These are phyloP conservation scores for Mythimna impura DNA, from an alignment of 2,888 invertebrate genomes.

Conservation along the genomic window DNA sequence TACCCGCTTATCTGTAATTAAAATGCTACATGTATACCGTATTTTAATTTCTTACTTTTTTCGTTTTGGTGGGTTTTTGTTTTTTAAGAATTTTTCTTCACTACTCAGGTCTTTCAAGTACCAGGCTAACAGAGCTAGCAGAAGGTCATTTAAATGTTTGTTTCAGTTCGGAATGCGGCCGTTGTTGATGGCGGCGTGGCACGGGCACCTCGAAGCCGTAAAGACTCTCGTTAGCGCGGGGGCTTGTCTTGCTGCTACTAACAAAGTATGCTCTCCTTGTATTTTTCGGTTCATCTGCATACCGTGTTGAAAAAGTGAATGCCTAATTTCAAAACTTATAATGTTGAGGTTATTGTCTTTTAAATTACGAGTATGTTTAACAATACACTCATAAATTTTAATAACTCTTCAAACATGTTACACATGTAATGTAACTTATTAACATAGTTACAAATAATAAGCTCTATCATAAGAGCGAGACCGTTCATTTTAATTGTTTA, in stretches of 20 bases:
- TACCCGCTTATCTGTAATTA: background rate
- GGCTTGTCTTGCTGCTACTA: conserved; percentile 92
- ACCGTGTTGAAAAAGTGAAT: background rate
- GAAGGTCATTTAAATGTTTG: conserved; percentile 36
- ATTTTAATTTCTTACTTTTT: background rate
- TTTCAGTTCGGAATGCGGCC: conserved; percentile 93
- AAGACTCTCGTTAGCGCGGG: conserved; percentile 92
- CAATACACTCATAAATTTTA: background rate
- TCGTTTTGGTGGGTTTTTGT: background rate
- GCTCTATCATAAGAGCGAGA: background rate
- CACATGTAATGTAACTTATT: background rate
- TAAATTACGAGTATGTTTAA: background rate
- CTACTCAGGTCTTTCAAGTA: conserved; percentile 39
- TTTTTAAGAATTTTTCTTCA: background rate
- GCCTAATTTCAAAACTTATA: background rate
- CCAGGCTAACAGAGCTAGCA: conserved; percentile 57
- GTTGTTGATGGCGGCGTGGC: conserved; percentile 93
- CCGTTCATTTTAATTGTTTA: conserved; percentile 18
- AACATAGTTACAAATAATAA: conserved; percentile 1
- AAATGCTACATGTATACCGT: background rate
- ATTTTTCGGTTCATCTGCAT: background rate
- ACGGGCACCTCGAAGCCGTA: conserved; percentile 93
- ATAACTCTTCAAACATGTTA: background rate
- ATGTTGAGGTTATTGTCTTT: background rate
- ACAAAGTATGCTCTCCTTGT: conserved; percentile 90